Base-by-base conservation (phyloP, 2,888 invertebrate genomes). In the Pseudococcus longispinus region DNA sequence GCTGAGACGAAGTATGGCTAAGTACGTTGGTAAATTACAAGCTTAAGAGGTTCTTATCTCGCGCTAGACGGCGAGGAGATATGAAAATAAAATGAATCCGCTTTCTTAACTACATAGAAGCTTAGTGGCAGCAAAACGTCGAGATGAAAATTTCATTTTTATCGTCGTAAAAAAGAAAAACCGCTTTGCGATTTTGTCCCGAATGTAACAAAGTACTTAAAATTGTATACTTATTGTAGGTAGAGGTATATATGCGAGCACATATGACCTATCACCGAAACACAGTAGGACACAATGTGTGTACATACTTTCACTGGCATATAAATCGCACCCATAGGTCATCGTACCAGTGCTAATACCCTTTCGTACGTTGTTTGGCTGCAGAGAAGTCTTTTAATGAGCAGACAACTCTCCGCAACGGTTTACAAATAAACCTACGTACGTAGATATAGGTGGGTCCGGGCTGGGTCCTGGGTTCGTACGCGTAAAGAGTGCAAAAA, bases 291-390 rank as follows among this genome's bases (percentile, higher is more conserved):
- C 77, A 80, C 60, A 60, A 11, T 60, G 8, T n/a, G 55, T 55
- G 18, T 37, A 29, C 13, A 18, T 29, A 80, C 77, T 80, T 80
- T 80, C 77, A 80, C 77, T 80, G 37, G 77, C 77, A 42, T 80
- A 80, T 80, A 80, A 80, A 80, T 80, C 77, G 42, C 77, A 80
- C 77, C 77, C 42, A 80, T 80, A 80, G 77, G 77, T 80, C 77
- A 80, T 80, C 77, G 77, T 37, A 37, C 77, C 5, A n/a, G 15
- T 70, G n/a, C 32, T 18, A 18, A 18, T 74, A 8, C 74, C 18
- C 74, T 18, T 29, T 6, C 26, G 23, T 32, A 74, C 29, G 32
- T 74, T 74, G 32, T 74, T 13, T 32, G 60, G 60, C 8, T 60
- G 60, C 60, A 60, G 60, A 60, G 5, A 60, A 5, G 60, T 23